Conservation (phyloP, 2,113 vertebrate species). For the Nothobranchius furzeri region DNA sequence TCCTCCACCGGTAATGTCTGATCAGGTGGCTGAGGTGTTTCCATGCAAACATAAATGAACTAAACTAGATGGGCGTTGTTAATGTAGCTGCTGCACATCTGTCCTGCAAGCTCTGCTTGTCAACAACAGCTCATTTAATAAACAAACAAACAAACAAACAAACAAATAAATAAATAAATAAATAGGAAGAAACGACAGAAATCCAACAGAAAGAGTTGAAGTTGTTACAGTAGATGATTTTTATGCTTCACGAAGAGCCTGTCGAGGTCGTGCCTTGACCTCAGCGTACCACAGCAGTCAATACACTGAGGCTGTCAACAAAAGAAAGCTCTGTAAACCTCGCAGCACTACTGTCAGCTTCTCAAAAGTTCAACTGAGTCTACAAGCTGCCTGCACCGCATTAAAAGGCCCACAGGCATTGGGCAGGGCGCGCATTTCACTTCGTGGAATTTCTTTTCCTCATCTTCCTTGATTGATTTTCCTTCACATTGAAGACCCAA, state of each 20-base stretch:
- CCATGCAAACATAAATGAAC: neutral
- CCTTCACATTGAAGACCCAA: conserved; percentile 9
- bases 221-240: conserved; percentile 32
- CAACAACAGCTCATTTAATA: conserved; percentile 27
- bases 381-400: conserved; percentile 31
- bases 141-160: neutral
- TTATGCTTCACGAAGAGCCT: conserved; percentile 43
- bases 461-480: conserved; percentile 21
- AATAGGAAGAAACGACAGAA: conserved; percentile 31
- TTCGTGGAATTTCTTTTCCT: conserved; percentile 19
- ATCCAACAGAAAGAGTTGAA: conserved; percentile 37
- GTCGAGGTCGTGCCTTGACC: conserved; percentile 63
- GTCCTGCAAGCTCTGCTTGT: conserved; percentile 10
- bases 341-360: conserved; percentile 52
- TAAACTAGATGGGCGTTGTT: neutral
- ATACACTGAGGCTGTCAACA: conserved; percentile 54
- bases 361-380: conserved; percentile 55
- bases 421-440: conserved; percentile 26
- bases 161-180: neutral
- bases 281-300: conserved; percentile 51
- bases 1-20: too few relatives aligned
- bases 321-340: conserved; percentile 52
- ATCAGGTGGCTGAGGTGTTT: neutral
- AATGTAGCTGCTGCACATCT: neutral
- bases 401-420: conserved; percentile 12